These are phyloP conservation scores for Galerucella nymphaeae DNA, from an alignment of 2,888 invertebrate genomes.

Conservation along the genomic window DNA sequence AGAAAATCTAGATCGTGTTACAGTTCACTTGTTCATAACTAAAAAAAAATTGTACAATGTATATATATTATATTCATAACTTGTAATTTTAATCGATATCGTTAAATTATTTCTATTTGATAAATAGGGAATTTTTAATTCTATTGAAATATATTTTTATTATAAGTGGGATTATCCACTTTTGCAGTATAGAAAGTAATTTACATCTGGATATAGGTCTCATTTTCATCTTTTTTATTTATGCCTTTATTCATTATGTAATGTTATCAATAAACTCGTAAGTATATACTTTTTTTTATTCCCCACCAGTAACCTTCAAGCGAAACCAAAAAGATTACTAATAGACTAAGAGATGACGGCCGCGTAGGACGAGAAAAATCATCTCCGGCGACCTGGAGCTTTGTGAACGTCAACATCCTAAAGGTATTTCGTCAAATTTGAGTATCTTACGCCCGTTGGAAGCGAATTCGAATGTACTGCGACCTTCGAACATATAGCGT, in stretches of 20 bases:
- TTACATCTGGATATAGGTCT: constrained; percentile 41
- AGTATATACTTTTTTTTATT: constrained; percentile 17
- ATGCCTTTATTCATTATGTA: constrained; percentile 50
- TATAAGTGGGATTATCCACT: constrained; percentile 45
- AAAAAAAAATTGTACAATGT: constrained; percentile 50
- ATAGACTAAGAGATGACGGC: too few relatives aligned
- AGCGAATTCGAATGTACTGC: too few relatives aligned
- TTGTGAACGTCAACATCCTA: too few relatives aligned
- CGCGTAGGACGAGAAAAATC: too few relatives aligned
- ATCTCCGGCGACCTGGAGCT: too few relatives aligned
- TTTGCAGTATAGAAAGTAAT: constrained; percentile 31
- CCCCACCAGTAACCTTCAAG: not conserved
- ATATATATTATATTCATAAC: constrained; percentile 46
- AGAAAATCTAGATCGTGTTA: constrained; percentile 32
- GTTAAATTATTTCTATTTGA: constrained; percentile 49
- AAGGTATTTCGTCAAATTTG: too few relatives aligned
- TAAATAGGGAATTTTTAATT: constrained; percentile 40
- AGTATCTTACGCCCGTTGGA: too few relatives aligned
- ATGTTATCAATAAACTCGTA: constrained; percentile 47
- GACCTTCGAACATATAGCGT: too few relatives aligned
- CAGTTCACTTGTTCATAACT: constrained; percentile 49
- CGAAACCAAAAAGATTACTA: too few relatives aligned
- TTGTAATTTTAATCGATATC: constrained; percentile 45
- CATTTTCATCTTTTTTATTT: constrained; percentile 43
- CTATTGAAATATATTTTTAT: constrained; percentile 45